Percentiles rank a stretch among this genome's conserved stretches.
These are phyloP conservation scores for Mesaphorura yosii DNA, from an alignment of 1,140 invertebrate species.

Conservation along the genomic window DNA sequence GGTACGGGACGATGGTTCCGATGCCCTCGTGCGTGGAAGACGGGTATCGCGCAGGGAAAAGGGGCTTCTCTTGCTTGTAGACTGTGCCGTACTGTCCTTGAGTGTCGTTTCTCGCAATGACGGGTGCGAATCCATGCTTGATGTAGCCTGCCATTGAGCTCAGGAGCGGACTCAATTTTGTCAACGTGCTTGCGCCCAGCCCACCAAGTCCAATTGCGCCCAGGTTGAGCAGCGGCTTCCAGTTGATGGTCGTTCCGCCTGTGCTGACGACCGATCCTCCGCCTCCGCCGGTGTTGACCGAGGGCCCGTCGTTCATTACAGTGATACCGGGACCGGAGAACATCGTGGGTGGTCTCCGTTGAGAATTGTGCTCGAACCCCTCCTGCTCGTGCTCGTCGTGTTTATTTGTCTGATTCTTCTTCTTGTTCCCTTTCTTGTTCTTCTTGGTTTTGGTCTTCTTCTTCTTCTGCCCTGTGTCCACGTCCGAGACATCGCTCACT, in stretches of 20 bases:
- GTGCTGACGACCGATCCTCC: slow-evolving; percentile 7
- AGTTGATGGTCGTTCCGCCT: slow-evolving; percentile 19
- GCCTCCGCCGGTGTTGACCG: background rate
- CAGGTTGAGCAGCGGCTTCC: slow-evolving; percentile 25
- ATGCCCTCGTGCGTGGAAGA: background rate
- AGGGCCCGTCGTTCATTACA: background rate
- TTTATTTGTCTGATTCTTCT: no score
- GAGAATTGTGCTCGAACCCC: no score
- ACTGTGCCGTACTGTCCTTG: background rate
- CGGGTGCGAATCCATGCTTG: slow-evolving; percentile 25
- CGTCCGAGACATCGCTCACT: no score
- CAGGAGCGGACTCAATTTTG: slow-evolving; percentile 33
- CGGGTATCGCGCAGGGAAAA: background rate
- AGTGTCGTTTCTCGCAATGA: slow-evolving; percentile 32
- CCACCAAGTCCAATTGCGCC: slow-evolving; percentile 31
- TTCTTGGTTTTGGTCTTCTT: no score
- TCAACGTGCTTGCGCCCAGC: slow-evolving; percentile 30
- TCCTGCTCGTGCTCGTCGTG: no score
- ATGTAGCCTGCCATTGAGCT: slow-evolving; percentile 34
- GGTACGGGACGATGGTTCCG: slow-evolving; percentile 20
- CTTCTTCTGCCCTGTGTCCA: no score
- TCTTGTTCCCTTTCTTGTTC: no score
- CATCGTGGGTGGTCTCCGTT: no score
- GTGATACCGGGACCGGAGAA: no score
- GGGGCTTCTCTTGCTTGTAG: background rate